Base-by-base conservation (phyloP, 2,888 invertebrate species). In the Andrena camellia region DNA sequence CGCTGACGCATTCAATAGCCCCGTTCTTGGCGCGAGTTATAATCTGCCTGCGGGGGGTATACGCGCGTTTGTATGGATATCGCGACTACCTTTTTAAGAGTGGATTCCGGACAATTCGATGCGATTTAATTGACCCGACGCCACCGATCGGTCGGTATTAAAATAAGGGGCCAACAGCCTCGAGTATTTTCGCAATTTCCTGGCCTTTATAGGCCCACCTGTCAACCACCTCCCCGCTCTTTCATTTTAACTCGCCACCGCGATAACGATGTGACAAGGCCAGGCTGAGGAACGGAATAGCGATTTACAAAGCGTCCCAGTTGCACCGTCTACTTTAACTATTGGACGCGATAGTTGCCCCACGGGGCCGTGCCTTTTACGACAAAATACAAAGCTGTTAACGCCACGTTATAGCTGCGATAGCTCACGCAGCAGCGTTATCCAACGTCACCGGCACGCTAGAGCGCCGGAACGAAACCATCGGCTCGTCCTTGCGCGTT, bases 331-430 rank as follows among this genome's bases (percentile, higher is more conserved):
- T 73, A 69, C 74, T 67, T 79, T 69, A 81, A 78, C 79, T 71
- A 88, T 83, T 72, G 81, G 81, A 64, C 75, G 48, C 74, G 78
- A 79, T 78, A 70, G 70, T 75, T 71, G 31, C 48, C 48, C 77
- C 60, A 74, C 70, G 59, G 68, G 67, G 70, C 74, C 26, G 62
- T 66, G 79, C 54, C 80, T 85, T 82, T 87, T 81, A 88, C 75
- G 72, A 66, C 71, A 68, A 70, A 73, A 77, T 86, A 83, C 88
- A 87, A 84, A 84, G 85, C 83, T 42, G 85, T 81, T 85, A 78
- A 78, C 80, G 81, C 71, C 67, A 69, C 62, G 81, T 76, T 87
- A 81, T 71, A 82, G 80, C 74, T 57, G 78, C 64, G 83, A 84
- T 83, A 82, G 78, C 64, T 78, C 69, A 64, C 83, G 84, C 76